Evolutionary conservation across 2,113 vertebrate species (phyloP).

Genomic region (Ranitomeya variabilis): DNA sequence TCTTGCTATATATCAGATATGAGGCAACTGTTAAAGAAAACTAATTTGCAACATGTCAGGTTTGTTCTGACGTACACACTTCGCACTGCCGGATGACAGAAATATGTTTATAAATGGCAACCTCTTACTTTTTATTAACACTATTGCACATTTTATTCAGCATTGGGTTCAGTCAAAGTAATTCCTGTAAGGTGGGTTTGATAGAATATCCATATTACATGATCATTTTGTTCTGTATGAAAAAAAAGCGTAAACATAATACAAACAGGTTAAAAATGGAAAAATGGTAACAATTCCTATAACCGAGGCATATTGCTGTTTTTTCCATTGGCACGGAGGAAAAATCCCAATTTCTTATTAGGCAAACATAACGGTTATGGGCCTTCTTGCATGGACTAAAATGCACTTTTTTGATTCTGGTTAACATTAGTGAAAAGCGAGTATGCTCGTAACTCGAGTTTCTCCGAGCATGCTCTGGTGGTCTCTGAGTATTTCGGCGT

Average conservation of each 20-base stretch:
- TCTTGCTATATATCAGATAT: neutral
- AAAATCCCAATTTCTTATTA: neutral
- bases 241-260: neutral
- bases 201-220: neutral
- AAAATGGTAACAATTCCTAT: neutral
- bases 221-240: neutral
- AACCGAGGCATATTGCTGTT: neutral
- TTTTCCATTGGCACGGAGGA: neutral
- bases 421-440: neutral
- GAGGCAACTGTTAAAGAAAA: neutral
- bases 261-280: no score
- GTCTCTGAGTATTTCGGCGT: no score
- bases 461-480: no score
- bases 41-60: constrained; percentile 16
- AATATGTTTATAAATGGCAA: neutral
- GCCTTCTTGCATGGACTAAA: neutral
- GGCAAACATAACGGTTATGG: neutral
- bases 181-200: neutral
- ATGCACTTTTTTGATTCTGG: neutral
- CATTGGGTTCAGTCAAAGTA: neutral
- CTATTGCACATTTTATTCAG: neutral
- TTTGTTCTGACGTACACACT: neutral
- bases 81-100: neutral
- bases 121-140: neutral
- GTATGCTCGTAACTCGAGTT: no score